These are phyloP conservation scores for Congeria kusceri DNA, from an alignment of 2,888 invertebrate genomes.

Conservation along the genomic window DNA sequence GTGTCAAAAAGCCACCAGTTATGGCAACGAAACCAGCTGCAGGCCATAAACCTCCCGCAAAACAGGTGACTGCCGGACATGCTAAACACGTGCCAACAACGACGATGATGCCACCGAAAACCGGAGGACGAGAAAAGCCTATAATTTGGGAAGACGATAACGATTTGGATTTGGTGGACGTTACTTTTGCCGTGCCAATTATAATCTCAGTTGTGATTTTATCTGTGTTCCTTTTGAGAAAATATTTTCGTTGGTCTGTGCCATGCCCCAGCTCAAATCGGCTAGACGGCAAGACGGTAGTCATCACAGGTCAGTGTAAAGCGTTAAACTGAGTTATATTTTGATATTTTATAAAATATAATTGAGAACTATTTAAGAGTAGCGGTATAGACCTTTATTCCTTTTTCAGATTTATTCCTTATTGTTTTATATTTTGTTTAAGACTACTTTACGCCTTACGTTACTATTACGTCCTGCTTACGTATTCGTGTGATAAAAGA, in stretches of 20 bases:
- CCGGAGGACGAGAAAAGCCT: constrained; percentile 29
- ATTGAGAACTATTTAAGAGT: no score
- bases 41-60: not conserved
- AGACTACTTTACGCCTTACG: no score
- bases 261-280: constrained; percentile 72
- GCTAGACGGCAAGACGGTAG: constrained; percentile 78
- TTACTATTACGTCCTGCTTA: no score
- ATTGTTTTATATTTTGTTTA: no score
- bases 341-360: no score
- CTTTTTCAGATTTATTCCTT: no score
- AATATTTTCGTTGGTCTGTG: constrained; percentile 77
- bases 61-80: not conserved
- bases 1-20: not conserved
- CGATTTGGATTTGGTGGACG: constrained; percentile 58
- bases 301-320: constrained; percentile 76
- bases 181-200: constrained; percentile 72
- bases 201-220: constrained; percentile 71
- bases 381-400: no score
- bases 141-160: constrained; percentile 58
- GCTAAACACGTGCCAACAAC: not conserved
- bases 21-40: not conserved
- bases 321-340: no score
- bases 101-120: not conserved
- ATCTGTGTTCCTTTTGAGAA: constrained; percentile 72
- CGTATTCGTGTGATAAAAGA: no score